Evolutionary conservation across 2,797 vertebrate species (phyloP).

Genomic region (Intellagama lesueurii): DNA sequence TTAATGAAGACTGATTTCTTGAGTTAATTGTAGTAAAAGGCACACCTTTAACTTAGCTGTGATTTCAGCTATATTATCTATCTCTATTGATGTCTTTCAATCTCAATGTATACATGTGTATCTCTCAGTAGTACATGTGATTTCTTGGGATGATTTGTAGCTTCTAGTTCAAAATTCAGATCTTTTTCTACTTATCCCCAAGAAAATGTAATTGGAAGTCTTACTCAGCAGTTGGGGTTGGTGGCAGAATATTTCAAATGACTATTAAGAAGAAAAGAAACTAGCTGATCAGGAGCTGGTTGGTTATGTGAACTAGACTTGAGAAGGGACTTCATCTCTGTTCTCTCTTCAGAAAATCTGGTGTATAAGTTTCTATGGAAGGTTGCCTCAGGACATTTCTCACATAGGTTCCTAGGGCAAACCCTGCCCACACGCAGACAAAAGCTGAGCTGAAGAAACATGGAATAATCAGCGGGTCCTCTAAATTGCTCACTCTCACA

Average conservation of each 20-base stretch:
- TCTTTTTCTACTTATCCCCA: conserved; percentile 4
- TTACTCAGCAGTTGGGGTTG: not conserved
- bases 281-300: not conserved
- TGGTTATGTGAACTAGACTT: not conserved
- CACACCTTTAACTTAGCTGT: not conserved
- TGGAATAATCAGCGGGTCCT: not conserved
- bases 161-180: conserved; percentile 20
- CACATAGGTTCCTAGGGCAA: not conserved
- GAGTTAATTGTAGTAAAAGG: not conserved
- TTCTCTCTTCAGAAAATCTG: not conserved
- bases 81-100: not conserved
- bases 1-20: conserved; percentile 1
- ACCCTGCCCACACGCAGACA: not conserved
- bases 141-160: not conserved
- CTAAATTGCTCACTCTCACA: not conserved
- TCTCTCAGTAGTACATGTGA: too few species aligned
- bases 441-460: not conserved
- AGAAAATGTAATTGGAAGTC: not conserved
- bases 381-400: too few species aligned
- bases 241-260: not conserved
- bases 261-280: not conserved
- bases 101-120: not conserved
- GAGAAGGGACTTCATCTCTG: not conserved
- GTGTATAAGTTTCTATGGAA: not conserved
- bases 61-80: conserved; percentile 13